These are phyloP conservation scores for Lepus oiostolus DNA, from an alignment of 2,797 vertebrate species.

Conservation along the genomic window DNA sequence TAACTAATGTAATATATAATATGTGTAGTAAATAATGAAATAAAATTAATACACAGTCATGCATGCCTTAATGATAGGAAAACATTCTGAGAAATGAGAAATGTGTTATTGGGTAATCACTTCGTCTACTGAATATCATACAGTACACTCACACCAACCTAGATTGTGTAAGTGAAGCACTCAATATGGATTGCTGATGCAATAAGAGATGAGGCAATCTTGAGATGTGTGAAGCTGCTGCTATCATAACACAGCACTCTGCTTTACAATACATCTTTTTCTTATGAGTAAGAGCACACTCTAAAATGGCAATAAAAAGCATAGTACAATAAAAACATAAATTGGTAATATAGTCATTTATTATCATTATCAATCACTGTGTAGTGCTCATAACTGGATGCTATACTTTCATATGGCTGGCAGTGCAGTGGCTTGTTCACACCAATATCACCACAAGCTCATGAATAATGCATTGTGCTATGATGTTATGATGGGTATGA, in stretches of 20 bases:
- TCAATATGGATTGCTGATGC: background rate
- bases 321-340: background rate
- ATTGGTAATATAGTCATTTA: too few species aligned
- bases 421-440: background rate
- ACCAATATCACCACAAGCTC: background rate
- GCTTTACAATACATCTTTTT: background rate
- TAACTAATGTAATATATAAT: too few species aligned
- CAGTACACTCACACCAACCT: background rate
- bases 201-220: background rate
- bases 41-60: background rate
- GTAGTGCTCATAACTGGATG: background rate
- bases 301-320: background rate
- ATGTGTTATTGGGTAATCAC: background rate
- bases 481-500: background rate
- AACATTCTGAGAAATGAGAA: background rate
- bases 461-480: background rate
- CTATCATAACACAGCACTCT: background rate
- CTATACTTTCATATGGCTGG: background rate
- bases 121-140: background rate
- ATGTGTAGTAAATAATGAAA: background rate
- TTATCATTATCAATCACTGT: too few species aligned
- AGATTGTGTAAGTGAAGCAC: background rate
- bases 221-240: background rate
- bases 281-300: background rate
- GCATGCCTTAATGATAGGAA: background rate